Percentiles rank a stretch among this genome's conserved stretches.
phyloP scores from a whole-genome alignment of 1,140 invertebrate genomes.

The Aphelenchoides besseyi region DNA sequence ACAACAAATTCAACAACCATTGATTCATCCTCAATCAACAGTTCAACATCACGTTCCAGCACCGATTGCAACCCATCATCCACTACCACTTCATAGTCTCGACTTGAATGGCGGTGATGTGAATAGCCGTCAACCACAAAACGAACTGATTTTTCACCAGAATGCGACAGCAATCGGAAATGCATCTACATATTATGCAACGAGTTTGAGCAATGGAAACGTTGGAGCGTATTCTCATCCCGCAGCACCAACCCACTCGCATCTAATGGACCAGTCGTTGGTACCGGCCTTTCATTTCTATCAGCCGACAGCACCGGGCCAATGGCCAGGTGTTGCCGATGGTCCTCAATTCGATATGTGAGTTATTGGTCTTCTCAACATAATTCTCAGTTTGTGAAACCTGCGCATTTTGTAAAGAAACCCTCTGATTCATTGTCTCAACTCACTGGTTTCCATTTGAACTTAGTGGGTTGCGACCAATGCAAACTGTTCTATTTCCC shows the following conservation, averaged over 20 bases:
- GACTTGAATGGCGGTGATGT: background rate
- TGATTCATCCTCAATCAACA: background rate
- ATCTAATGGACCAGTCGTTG: background rate
- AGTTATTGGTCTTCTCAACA: background rate
- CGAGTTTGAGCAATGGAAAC: background rate
- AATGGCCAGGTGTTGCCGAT: slow-evolving; percentile 1
- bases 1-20: background rate
- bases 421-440: background rate
- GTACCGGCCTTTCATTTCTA: slow-evolving; percentile 14
- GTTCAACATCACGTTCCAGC: background rate
- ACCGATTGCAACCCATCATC: background rate
- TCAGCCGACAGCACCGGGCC: slow-evolving; percentile 5
- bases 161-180: too few species aligned
- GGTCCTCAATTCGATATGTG: slow-evolving; percentile 5
- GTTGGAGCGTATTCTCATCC: background rate
- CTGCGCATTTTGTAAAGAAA: background rate
- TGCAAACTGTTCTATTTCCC: background rate
- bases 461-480: background rate
- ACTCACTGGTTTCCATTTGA: background rate
- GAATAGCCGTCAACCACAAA: background rate
- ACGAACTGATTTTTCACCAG: background rate
- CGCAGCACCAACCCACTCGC: background rate
- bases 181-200: background rate
- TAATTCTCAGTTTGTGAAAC: background rate
- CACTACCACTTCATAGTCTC: background rate